Evolutionary conservation across 2,797 vertebrate species (phyloP), one percentile per base, ranked within the genome.

Genomic region (Neostethus bicornis): DNA sequence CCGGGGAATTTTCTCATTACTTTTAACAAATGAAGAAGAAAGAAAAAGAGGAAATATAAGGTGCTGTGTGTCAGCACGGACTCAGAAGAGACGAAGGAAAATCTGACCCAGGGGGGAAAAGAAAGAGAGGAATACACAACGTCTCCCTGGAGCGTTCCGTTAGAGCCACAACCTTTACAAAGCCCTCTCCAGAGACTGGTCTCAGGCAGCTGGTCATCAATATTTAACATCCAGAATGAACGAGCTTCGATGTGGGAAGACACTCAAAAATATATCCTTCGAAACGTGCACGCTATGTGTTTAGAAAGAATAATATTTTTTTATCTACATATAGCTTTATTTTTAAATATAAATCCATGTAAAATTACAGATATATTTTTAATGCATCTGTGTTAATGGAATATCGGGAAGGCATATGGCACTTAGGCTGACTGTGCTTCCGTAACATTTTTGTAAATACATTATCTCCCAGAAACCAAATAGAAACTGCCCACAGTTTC

Each of bases 91-190:
- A 46, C 41, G 28, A 43, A 21, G n/a, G 53, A 11, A 56, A 70
- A 71, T 55, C 3, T 51, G 74, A 46, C 76, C 67, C 60, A 17
- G 48, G 56, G 59, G 66, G 59, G 66, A 66, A 61, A 54, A 52
- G 51, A 37, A 62, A 62, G 69, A 64, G 71, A 73, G 64, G 62
- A 57, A 70, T 78, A 73, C 21, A 65, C 41, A 51, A 55, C 48
- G 49, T 68, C 59, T 72, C 66, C 65, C 66, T 7, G 39, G 74
- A 61, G 75, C 53, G 61, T 7, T 73, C 66, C 72, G 77, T 61
- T 68, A 65, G 51, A 75, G 81, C 53, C 67, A 60, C 72, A 79
- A 85, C 79, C 85, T 84, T 85, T 87, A 77, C 68, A 43, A 73
- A 29, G 9, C n/a, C 19, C 54, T 56, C 73, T 68, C 57, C 38